These are phyloP conservation scores for Capromys pilorides DNA, from an alignment of 2,797 vertebrate species.

Conservation along the genomic window DNA sequence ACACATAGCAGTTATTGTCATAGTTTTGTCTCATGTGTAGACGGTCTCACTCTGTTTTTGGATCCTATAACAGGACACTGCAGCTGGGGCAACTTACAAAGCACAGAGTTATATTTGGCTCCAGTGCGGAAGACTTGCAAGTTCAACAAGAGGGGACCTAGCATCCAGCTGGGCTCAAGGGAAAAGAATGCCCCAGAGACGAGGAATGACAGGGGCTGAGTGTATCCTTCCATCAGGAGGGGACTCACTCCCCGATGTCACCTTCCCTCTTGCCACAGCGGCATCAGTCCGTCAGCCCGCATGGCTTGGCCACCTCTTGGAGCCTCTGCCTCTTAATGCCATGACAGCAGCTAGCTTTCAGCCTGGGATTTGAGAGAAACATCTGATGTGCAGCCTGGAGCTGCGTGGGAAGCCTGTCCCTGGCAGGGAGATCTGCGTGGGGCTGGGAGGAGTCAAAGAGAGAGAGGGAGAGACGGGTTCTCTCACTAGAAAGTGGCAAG, in stretches of 20 bases:
- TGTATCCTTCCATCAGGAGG: neutral
- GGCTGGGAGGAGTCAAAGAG: neutral
- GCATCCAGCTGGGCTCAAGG: neutral
- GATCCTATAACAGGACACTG: neutral
- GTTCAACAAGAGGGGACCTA: neutral
- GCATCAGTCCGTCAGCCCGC: neutral
- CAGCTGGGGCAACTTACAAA: neutral
- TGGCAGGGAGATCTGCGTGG: no score
- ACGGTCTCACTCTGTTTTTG: neutral
- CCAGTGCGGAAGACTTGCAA: neutral
- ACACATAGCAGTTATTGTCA: fast-evolving
- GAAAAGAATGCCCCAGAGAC: neutral
- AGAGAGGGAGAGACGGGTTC: neutral
- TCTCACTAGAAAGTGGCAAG: neutral
- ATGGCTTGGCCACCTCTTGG: neutral
- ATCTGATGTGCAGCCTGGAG: no score
- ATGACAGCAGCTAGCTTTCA: neutral
- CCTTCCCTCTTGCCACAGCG: no score
- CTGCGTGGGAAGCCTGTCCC: neutral
- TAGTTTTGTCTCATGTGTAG: neutral
- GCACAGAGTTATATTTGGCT: no score
- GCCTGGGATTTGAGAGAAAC: no score
- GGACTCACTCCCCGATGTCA: neutral
- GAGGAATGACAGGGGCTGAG: neutral
- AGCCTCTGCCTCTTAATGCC: neutral